Base-by-base conservation (phyloP, 2,888 invertebrate species). In the Agrotis puta region DNA sequence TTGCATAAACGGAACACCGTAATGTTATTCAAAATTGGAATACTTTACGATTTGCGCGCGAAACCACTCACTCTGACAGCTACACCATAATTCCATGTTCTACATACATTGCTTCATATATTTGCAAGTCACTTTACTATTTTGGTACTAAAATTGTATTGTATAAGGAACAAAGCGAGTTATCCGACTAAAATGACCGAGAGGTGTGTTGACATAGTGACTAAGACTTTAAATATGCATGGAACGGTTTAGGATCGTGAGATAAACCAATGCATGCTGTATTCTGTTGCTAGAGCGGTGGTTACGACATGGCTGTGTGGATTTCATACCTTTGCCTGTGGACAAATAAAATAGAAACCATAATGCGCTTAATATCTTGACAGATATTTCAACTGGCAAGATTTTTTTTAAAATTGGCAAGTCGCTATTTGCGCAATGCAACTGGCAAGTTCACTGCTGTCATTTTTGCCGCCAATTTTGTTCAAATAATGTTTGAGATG, bases 151-250 rank as follows among this genome's bases (percentile, higher is more conserved):
- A 73, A 69, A 48, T 53, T 16, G 70, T 59, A 59, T 62, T 68
- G 70, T 66, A 56, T 39, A 59, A 27, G 3, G 4, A 68, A 83
- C 57, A 77, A 68, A 56, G 47, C 57, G 54, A 27, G 22, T 11
- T 22, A 33, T 11, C 56, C 24, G 45, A 22, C 27, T 33, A 58
- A 54, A 50, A 70, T 78, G 51, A 18, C 51, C 16, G 27, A 62
- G 69, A 78, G 76, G 76, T 76, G 72, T 85, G 74, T 85, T 84
- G 78, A 77, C 75, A 75, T 56, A 74, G 64, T 86, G 85, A 84
- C 70, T 84, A 80, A 85, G 63, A 27, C 9, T 24, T 58, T 72
- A 80, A 77, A 74, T 78, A 86, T 86, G 80, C 57, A 66, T 50
- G 76, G 72, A 81, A 70, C 77, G 75, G 58, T 76, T 69, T 79